Percentiles rank a stretch among this genome's conserved stretches.
phyloP scores from a whole-genome alignment of 2,797 vertebrate genomes.

The Acridotheres tristis region DNA sequence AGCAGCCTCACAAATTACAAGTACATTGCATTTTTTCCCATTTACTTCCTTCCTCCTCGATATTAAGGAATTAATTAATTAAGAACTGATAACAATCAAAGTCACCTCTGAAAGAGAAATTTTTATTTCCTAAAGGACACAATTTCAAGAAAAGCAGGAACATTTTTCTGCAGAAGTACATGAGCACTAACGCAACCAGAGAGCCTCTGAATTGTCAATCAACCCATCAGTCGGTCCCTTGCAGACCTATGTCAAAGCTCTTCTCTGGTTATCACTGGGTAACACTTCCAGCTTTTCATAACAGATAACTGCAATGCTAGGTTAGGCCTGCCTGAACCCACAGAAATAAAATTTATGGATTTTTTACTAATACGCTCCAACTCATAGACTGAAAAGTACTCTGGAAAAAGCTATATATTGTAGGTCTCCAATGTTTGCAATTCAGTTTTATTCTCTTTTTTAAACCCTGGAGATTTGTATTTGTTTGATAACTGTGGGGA shows the following conservation, averaged over 20 bases:
- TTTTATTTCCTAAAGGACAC: neutral
- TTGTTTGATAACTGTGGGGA: neutral
- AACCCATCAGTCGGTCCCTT: neutral
- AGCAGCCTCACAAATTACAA: neutral
- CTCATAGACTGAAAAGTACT: neutral
- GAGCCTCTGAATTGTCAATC: neutral
- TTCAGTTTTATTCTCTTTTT: neutral
- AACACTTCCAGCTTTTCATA: neutral
- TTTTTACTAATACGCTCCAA: neutral
- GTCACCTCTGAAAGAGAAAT: neutral
- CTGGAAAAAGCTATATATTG: neutral
- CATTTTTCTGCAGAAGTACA: fast-evolving
- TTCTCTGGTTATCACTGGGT: neutral
- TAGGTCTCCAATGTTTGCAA: neutral
- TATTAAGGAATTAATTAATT: neutral
- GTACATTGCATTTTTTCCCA: neutral
- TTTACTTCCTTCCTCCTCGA: neutral
- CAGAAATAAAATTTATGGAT: neutral
- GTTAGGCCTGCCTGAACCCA: neutral
- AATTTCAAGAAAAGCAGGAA: neutral
- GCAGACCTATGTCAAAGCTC: neutral
- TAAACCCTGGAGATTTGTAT: neutral
- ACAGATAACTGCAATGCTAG: neutral
- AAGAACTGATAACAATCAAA: neutral
- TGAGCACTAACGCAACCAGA: fast-evolving